A percentile compares a stretch with the other conserved stretches of the same genome.
Evolutionary conservation across 2,113 vertebrate species (phyloP).

Genomic region (Callocephalon fimbriatum): DNA sequence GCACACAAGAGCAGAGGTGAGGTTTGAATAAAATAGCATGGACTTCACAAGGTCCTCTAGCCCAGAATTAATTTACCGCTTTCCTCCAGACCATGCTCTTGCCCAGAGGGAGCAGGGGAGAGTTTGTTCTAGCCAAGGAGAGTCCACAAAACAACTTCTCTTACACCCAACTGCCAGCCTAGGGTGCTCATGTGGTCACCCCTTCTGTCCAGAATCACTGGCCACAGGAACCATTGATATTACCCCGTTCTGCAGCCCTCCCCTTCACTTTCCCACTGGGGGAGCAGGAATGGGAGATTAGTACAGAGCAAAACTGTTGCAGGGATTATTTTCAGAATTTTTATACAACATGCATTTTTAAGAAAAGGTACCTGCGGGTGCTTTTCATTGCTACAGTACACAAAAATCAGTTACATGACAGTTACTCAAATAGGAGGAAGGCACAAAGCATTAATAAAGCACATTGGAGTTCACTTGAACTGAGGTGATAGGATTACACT

Average conservation of each 20-base stretch:
- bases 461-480: neutral
- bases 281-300: neutral
- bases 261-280: neutral
- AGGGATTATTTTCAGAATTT: neutral
- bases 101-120: neutral
- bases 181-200: neutral
- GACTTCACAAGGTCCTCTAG: neutral
- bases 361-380: neutral
- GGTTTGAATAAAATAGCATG: neutral
- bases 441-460: neutral
- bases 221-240: neutral
- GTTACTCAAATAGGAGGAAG: neutral
- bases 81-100: neutral
- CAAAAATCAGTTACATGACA: neutral
- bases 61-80: neutral
- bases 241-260: neutral
- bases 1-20: neutral
- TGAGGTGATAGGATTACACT: neutral
- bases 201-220: fast-evolving
- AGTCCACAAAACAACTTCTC: neutral
- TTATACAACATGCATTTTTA: fast-evolving
- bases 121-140: neutral
- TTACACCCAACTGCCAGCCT: neutral
- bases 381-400: neutral
- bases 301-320: neutral